Conservation (phyloP, 2,113 vertebrate species). For the Morphnarchus princeps region DNA sequence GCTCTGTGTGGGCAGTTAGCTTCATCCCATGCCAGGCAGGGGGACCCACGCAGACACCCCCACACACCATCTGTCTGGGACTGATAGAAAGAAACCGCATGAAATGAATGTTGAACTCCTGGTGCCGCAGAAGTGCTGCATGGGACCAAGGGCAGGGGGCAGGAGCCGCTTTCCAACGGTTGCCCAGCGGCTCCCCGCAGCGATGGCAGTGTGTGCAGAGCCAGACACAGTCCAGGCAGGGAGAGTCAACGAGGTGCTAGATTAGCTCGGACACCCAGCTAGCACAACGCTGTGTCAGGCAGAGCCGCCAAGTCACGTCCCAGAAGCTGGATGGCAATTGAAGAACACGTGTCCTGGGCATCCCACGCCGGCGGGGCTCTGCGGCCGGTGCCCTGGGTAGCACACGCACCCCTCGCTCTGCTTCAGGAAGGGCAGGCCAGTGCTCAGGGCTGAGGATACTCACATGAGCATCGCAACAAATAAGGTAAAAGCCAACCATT, state of each 20-base stretch:
- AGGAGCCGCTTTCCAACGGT: accelerated
- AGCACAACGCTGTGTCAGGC: accelerated
- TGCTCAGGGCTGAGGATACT: neutral
- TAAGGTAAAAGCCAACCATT: neutral
- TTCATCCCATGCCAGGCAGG: no score
- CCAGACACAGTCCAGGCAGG: neutral
- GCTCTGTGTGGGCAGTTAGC: neutral
- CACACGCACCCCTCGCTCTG: accelerated
- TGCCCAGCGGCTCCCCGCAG: accelerated
- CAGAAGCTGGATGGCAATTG: neutral
- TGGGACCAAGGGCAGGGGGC: neutral
- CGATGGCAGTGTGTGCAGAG: neutral
- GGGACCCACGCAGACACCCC: accelerated
- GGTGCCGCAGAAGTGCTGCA: neutral
- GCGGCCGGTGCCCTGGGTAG: accelerated
- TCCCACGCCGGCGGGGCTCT: accelerated
- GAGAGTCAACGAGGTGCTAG: accelerated
- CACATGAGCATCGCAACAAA: neutral
- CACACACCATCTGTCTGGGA: neutral
- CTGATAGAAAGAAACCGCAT: accelerated
- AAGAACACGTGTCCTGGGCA: neutral
- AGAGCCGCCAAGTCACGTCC: accelerated
- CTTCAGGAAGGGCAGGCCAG: accelerated
- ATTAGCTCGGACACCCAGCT: accelerated
- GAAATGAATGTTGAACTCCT: neutral